Evolutionary conservation across 2,888 invertebrate genomes (phyloP).

Genomic region (Gisinianus flammeolus): DNA sequence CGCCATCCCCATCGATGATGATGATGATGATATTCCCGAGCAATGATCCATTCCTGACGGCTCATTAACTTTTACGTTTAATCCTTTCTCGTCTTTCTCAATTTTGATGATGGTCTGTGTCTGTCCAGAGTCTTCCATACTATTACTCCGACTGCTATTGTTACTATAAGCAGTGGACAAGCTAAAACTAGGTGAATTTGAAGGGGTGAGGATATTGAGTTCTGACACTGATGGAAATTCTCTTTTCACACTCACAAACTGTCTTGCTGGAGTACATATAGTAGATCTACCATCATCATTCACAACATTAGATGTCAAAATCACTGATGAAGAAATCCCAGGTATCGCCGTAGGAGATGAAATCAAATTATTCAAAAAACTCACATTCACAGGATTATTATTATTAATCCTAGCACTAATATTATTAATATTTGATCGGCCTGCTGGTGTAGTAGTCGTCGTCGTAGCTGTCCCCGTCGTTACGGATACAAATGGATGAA

Average conservation of each 20-base stretch:
- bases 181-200: slow-evolving; percentile 46
- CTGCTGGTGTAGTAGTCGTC: neutral
- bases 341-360: neutral
- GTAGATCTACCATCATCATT: neutral
- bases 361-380: slow-evolving; percentile 1
- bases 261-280: neutral
- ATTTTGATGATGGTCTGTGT: neutral
- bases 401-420: neutral
- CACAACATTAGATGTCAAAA: neutral
- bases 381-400: neutral
- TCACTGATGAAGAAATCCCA: neutral
- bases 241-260: neutral
- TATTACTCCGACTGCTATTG: neutral
- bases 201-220: slow-evolving; percentile 48
- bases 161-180: neutral
- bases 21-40: no score
- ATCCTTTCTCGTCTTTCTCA: slow-evolving; percentile 48
- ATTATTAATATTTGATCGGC: neutral
- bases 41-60: slow-evolving; percentile 52
- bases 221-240: slow-evolving; percentile 15
- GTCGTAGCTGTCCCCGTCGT: neutral
- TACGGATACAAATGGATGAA: neutral
- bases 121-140: slow-evolving; percentile 25
- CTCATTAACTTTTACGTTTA: slow-evolving; percentile 49
- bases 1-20: slow-evolving; percentile 15